Evolutionary conservation across 1,140 invertebrate genomes (phyloP).

Genomic region (Drosophila gunungcola): DNA sequence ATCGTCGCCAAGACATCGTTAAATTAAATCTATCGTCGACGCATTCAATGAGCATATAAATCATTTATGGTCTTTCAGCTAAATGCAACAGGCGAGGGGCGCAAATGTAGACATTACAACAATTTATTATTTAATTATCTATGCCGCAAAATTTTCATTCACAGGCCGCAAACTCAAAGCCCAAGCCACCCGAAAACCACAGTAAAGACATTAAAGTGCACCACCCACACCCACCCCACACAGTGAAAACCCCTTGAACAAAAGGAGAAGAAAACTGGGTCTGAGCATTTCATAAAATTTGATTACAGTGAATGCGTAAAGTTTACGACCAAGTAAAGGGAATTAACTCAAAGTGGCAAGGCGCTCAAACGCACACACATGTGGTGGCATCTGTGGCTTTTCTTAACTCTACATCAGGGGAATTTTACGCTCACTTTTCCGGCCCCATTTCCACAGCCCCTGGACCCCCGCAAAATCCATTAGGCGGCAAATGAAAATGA

Average conservation of each 20-base stretch:
- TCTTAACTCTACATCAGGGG: slow-evolving; percentile 31
- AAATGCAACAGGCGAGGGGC: slow-evolving; percentile 31
- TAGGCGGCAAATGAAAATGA: slow-evolving; percentile 43
- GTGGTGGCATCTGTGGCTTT: slow-evolving; percentile 45
- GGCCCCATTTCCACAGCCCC: background rate
- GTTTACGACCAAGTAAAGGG: slow-evolving; percentile 73
- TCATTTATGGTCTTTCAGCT: slow-evolving; percentile 67
- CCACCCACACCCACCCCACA: slow-evolving; percentile 6
- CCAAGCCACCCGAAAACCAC: slow-evolving; percentile 38
- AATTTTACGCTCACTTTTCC: slow-evolving; percentile 14
- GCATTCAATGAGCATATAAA: slow-evolving; percentile 77
- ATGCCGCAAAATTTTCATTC: slow-evolving; percentile 73
- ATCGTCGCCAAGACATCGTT: slow-evolving; percentile 69
- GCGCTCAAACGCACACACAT: slow-evolving; percentile 28
- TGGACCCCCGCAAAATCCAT: slow-evolving; percentile 42
- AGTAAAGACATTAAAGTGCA: slow-evolving; percentile 57
- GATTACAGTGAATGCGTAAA: slow-evolving; percentile 78
- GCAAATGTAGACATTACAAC: slow-evolving; percentile 74
- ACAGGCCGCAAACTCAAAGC: slow-evolving; percentile 42
- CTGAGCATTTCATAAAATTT: slow-evolving; percentile 74
- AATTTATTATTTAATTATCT: slow-evolving; percentile 80
- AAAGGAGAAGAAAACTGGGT: slow-evolving; percentile 19
- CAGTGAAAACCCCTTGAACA: slow-evolving; percentile 23
- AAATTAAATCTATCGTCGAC: slow-evolving; percentile 78
- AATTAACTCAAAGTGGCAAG: slow-evolving; percentile 68